Evolutionary conservation across 2,113 vertebrate genomes (phyloP).

Genomic region (Aegotheles bennettii): DNA sequence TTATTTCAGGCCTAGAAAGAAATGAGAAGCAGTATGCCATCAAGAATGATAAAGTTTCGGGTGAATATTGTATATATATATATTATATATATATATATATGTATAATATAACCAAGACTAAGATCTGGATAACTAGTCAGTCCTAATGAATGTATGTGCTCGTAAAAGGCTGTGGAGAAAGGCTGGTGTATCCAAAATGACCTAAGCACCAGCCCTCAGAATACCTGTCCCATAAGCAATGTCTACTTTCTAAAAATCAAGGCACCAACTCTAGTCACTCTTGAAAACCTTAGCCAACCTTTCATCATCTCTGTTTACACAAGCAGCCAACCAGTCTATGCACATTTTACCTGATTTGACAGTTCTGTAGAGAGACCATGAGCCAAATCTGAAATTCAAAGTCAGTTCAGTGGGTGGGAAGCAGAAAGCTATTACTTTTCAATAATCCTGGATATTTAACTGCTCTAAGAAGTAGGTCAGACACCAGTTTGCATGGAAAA

Average conservation of each 20-base stretch:
- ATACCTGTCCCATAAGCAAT: background rate
- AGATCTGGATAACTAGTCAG: background rate
- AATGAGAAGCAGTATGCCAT: background rate
- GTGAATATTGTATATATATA: background rate
- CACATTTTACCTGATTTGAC: background rate
- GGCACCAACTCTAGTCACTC: background rate
- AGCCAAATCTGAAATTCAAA: constrained; percentile 9
- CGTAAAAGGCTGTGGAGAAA: background rate
- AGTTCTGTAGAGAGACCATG: background rate
- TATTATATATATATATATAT: background rate
- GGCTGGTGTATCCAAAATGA: background rate
- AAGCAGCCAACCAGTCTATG: background rate
- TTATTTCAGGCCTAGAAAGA: background rate
- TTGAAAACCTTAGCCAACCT: background rate
- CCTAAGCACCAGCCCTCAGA: background rate
- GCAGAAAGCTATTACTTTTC: background rate
- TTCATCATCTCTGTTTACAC: background rate
- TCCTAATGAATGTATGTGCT: background rate
- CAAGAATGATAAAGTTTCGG: background rate
- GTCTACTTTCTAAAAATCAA: background rate
- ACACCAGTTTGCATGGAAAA: background rate
- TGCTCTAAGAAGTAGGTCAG: constrained; percentile 16
- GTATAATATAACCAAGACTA: background rate
- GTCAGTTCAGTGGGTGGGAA: background rate
- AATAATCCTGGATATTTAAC: background rate